These are phyloP conservation scores for Nothobranchius furzeri DNA, from an alignment of 2,113 vertebrate species.

Conservation along the genomic window DNA sequence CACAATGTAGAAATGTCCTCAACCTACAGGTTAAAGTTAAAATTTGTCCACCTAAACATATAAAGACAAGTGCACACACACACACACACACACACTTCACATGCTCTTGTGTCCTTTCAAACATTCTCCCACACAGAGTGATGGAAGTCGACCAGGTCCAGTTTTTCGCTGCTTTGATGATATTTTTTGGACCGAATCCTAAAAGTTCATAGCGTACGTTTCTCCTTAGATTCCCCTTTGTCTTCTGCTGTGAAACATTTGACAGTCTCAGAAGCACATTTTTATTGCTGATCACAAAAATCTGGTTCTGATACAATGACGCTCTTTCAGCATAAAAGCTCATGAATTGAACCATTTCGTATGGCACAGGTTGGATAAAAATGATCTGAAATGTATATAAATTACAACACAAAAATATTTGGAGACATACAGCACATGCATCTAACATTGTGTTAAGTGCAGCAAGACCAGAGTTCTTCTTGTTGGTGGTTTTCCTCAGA, in stretches of 20 bases:
- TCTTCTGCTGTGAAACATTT: constrained; percentile 15
- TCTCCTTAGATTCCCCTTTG: constrained; percentile 13
- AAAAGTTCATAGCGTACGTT: constrained; percentile 4
- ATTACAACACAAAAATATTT: too few relatives aligned
- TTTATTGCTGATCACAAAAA: constrained; percentile 11
- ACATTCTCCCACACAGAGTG: constrained; percentile 33
- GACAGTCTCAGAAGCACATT: not conserved
- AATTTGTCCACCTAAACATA: too few relatives aligned
- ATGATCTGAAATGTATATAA: not conserved
- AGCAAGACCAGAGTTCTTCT: constrained; percentile 8
- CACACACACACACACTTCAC: not conserved
- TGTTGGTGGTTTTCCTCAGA: constrained; percentile 23
- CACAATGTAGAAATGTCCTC: too few relatives aligned
- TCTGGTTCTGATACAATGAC: not conserved
- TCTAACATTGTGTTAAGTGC: not conserved
- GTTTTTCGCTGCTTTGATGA: constrained; percentile 48
- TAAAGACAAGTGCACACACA: too few relatives aligned
- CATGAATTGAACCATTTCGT: not conserved
- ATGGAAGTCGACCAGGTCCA: constrained; percentile 47
- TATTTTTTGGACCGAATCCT: constrained; percentile 22
- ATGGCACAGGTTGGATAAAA: not conserved
- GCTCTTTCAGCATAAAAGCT: not conserved
- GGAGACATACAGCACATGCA: too few relatives aligned
- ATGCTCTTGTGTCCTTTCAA: not conserved
- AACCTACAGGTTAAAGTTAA: too few relatives aligned